Percentiles rank a stretch among this genome's conserved stretches.
Evolutionary conservation across 2,888 invertebrate genomes (phyloP).

Genomic region (Sphaeridia pumilis): DNA sequence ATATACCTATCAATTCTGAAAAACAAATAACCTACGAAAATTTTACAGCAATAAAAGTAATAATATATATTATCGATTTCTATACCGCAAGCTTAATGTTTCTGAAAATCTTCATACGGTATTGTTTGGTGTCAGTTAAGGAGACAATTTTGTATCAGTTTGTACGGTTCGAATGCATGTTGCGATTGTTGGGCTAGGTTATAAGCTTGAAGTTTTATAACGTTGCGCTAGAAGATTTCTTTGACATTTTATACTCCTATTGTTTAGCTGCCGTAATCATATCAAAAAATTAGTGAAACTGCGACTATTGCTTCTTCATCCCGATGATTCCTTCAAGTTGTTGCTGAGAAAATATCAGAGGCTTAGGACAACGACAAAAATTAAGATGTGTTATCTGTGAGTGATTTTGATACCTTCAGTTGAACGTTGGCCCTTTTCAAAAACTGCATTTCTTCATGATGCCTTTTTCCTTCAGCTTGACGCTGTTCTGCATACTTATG

Average conservation of each 20-base stretch:
- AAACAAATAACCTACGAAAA: not conserved
- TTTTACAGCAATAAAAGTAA: not conserved
- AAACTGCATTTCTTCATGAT: slow-evolving; percentile 81
- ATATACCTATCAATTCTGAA: not conserved
- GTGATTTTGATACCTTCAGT: slow-evolving; percentile 54
- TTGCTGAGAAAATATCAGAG: slow-evolving; percentile 49
- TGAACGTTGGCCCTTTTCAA: slow-evolving; percentile 89
- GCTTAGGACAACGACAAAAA: slow-evolving; percentile 4
- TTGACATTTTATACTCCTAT: not conserved
- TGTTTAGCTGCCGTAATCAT: not conserved
- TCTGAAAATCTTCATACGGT: no score
- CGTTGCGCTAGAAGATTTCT: no score
- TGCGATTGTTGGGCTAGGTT: no score
- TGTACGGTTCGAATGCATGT: no score
- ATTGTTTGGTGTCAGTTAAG: no score
- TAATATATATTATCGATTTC: no score
- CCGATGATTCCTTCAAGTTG: slow-evolving; percentile 91
- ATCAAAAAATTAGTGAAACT: not conserved
- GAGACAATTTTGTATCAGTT: no score
- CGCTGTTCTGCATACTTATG: slow-evolving; percentile 68
- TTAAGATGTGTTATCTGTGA: not conserved
- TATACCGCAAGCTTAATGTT: no score
- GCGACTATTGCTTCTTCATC: slow-evolving; percentile 71
- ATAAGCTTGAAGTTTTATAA: no score
- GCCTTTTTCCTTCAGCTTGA: slow-evolving; percentile 81